Percentiles rank a stretch among this genome's conserved stretches.
Conservation (phyloP, 2,888 invertebrate genomes). For the Calameuta pallipes region DNA sequence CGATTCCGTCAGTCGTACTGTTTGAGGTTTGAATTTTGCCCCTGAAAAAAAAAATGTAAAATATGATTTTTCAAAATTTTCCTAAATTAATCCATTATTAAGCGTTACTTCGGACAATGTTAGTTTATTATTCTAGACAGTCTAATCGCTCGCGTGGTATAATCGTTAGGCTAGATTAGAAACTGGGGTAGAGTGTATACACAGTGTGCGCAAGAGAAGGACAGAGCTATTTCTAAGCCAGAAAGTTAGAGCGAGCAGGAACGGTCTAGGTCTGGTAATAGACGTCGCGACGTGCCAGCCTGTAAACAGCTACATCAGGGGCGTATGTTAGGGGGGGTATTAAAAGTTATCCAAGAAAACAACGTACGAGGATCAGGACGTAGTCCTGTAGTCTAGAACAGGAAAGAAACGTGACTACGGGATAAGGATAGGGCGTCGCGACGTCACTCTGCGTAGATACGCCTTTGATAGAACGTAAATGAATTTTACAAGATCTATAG, state of each 20-base stretch:
- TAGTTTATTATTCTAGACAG: not conserved
- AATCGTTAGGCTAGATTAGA: not conserved
- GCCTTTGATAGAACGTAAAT: not conserved
- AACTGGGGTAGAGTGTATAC: not conserved
- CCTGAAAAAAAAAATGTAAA: not conserved
- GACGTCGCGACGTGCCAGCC: slow-evolving; percentile 38
- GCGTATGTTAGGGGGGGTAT: slow-evolving; percentile 29
- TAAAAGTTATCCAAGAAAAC: slow-evolving; percentile 48
- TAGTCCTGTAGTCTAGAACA: not conserved
- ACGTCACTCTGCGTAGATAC: not conserved
- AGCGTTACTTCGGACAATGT: not conserved
- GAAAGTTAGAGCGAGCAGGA: not conserved
- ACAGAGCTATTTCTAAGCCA: not conserved
- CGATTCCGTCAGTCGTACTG: not conserved
- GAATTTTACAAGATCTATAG: not conserved
- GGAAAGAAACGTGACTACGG: not conserved
- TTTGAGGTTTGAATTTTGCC: not conserved
- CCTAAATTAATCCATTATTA: not conserved
- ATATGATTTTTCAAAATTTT: not conserved
- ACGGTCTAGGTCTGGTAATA: not conserved
- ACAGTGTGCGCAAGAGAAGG: not conserved
- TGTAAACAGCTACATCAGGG: slow-evolving; percentile 45
- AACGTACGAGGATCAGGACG: slow-evolving; percentile 7
- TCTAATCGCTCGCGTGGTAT: not conserved
- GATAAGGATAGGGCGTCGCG: not conserved